Percentiles rank a stretch among this genome's conserved stretches.
Evolutionary conservation across 2,113 vertebrate genomes (phyloP).

Genomic region (Candoia aspera): DNA sequence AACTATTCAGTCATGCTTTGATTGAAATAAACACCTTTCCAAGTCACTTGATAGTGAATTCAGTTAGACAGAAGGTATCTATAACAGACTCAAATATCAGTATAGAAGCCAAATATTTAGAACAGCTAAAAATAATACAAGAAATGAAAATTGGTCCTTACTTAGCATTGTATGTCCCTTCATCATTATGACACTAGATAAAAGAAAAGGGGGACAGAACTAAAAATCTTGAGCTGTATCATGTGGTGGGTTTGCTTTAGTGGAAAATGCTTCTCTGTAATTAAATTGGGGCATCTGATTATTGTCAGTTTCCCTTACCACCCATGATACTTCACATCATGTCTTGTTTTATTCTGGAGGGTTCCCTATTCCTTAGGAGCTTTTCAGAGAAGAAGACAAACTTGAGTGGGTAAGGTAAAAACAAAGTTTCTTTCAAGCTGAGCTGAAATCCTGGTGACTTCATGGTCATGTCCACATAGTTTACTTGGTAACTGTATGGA

Average conservation of each 20-base stretch:
- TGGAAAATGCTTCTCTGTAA: not conserved
- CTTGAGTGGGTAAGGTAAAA: not conserved
- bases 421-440: not conserved
- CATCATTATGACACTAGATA: not conserved
- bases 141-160: not conserved
- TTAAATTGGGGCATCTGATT: not conserved
- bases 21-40: conserved; percentile 42
- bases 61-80: conserved; percentile 17
- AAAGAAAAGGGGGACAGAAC: not conserved
- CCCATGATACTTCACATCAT: not conserved
- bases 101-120: not conserved
- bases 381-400: not conserved
- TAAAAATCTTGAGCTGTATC: not conserved
- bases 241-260: not conserved
- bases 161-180: not conserved
- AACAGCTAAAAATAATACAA: not conserved
- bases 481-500: too few relatives aligned
- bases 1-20: conserved; percentile 43
- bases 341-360: not conserved
- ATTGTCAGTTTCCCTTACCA: not conserved
- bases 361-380: not conserved
- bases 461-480: not conserved
- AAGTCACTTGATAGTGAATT: conserved; percentile 48
- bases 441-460: not conserved
- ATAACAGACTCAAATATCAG: conserved; percentile 28